Conservation (phyloP, 2,888 invertebrate species). For the Cepaea hortensis region DNA sequence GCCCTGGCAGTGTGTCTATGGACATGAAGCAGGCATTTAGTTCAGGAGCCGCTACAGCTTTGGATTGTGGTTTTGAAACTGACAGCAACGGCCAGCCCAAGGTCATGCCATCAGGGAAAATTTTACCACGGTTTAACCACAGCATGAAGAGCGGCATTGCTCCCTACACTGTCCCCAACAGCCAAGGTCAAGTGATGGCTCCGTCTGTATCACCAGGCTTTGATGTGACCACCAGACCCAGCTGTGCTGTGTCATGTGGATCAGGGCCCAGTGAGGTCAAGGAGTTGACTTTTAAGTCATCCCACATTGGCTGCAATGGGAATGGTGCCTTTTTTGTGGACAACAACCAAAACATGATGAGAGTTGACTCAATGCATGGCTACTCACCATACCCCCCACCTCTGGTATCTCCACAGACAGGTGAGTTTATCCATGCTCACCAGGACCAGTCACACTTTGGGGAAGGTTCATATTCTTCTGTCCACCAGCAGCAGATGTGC, state of each 20-base stretch:
- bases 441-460: conserved; percentile 36
- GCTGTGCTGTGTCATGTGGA: conserved; percentile 49
- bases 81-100: conserved; percentile 37
- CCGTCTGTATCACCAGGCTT: conserved; percentile 40
- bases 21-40: conserved; percentile 30
- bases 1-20: background rate
- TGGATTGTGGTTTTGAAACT: conserved; percentile 39
- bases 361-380: conserved; percentile 50
- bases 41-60: background rate
- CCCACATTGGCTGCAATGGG: conserved; percentile 16
- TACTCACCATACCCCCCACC: conserved; percentile 30
- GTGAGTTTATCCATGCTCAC: conserved; percentile 21
- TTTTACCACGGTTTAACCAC: conserved; percentile 53
- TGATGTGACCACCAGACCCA: conserved; percentile 51
- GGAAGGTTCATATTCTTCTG: conserved; percentile 39
- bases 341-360: conserved; percentile 62
- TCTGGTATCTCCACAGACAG: conserved; percentile 1
- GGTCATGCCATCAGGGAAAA: conserved; percentile 64
- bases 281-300: conserved; percentile 55
- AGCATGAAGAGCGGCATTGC: conserved; percentile 67
- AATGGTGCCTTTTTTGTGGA: conserved; percentile 55
- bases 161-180: conserved; percentile 69
- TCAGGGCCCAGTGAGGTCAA: conserved; percentile 39
- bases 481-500: conserved; percentile 24
- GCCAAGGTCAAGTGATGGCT: conserved; percentile 37